phyloP scores from a whole-genome alignment of 2,888 invertebrate genomes.

The Stegana nigrithorax region DNA sequence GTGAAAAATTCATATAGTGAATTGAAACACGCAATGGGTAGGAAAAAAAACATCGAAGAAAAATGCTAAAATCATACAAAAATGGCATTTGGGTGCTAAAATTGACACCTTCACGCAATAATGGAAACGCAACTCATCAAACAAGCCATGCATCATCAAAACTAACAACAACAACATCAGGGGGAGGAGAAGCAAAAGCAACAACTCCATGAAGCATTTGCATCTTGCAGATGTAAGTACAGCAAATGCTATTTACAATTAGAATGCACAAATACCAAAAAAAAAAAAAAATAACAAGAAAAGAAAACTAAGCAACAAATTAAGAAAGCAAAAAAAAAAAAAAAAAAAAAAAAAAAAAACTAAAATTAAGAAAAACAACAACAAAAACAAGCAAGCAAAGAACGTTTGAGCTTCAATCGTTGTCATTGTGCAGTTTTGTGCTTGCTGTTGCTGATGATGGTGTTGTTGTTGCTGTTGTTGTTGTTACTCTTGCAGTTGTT shows the following conservation, averaged over 20 bases:
- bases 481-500: constrained; percentile 38
- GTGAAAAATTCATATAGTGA: no score
- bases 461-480: constrained; percentile 23
- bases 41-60: no score
- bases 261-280: neutral
- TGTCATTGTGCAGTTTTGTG: constrained; percentile 36
- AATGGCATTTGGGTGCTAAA: constrained; percentile 58
- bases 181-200: no score
- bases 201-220: no score
- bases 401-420: constrained; percentile 1
- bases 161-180: no score
- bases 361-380: no score
- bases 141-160: constrained; percentile 27
- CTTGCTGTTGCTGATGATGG: constrained; percentile 33
- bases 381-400: neutral
- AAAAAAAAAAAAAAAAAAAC: no score
- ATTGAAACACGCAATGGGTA: no score
- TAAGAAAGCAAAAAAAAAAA: neutral
- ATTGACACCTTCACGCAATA: constrained; percentile 59
- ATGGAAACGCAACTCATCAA: constrained; percentile 53
- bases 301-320: no score
- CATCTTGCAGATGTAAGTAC: no score
- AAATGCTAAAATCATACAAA: constrained; percentile 24
- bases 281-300: neutral
- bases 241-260: constrained; percentile 4